Percentiles rank a stretch among this genome's conserved stretches.
phyloP scores from a whole-genome alignment of 2,888 invertebrate species.

The Drosophila emarginata region DNA sequence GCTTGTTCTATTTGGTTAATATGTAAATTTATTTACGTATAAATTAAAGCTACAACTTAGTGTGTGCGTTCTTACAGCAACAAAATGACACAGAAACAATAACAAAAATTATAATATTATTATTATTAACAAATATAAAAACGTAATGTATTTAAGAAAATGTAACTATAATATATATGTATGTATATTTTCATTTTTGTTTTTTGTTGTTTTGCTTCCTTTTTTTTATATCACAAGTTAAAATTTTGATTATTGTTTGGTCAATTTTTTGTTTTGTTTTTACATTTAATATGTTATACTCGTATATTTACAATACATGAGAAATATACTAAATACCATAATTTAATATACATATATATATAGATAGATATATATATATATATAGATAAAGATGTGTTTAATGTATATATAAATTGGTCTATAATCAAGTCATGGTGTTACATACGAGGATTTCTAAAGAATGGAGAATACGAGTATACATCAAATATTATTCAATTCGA shows the following conservation, averaged over 20 bases:
- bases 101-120: constrained; percentile 46
- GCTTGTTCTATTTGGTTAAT: constrained; percentile 43
- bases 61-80: constrained; percentile 62
- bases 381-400: constrained; percentile 45
- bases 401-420: constrained; percentile 60
- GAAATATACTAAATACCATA: constrained; percentile 63
- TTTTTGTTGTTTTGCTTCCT: constrained; percentile 16
- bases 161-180: constrained; percentile 45
- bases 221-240: constrained; percentile 78
- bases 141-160: constrained; percentile 39
- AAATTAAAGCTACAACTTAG: constrained; percentile 75
- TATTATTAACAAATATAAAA: constrained; percentile 44
- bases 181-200: constrained; percentile 47
- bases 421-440: constrained; percentile 48
- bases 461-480: constrained; percentile 26
- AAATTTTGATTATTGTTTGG: constrained; percentile 81
- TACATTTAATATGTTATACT: constrained; percentile 40
- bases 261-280: constrained; percentile 61
- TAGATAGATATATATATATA: constrained; percentile 36
- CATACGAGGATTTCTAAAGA: constrained; percentile 30
- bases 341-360: constrained; percentile 50
- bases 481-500: constrained; percentile 12
- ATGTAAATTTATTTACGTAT: constrained; percentile 40
- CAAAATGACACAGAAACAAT: constrained; percentile 32
- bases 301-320: constrained; percentile 62